These are phyloP conservation scores for Cheumatopsyche charites DNA, from an alignment of 1,140 invertebrate genomes.

Conservation along the genomic window DNA sequence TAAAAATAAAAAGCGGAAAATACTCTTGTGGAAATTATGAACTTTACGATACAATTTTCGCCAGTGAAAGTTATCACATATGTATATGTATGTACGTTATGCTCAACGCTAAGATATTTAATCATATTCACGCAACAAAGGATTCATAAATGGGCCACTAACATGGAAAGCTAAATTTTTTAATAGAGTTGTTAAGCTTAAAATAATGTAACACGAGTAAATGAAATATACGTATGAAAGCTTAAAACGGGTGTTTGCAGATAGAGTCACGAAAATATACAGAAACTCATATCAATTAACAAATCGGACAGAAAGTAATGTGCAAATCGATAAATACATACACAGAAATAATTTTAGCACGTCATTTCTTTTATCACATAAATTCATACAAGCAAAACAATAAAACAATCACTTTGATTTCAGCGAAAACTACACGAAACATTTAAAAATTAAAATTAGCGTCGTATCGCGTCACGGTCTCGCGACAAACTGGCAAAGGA, in stretches of 20 bases:
- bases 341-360: too few species aligned
- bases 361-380: background rate
- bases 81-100: background rate
- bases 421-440: background rate
- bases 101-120: background rate
- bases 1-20: too few species aligned
- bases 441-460: background rate
- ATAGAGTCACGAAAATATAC: background rate
- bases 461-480: conserved; percentile 8
- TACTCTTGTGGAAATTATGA: too few species aligned
- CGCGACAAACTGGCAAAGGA: conserved; percentile 3
- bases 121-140: background rate
- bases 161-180: conserved; percentile 8
- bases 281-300: conserved; percentile 11
- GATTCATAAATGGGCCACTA: conserved; percentile 12
- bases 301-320: conserved; percentile 10
- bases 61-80: too few species aligned
- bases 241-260: background rate
- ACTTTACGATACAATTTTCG: too few species aligned
- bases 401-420: too few species aligned
- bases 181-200: conserved; percentile 8
- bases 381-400: background rate
- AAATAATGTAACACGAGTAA: conserved; percentile 4
- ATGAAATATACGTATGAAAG: conserved; percentile 8
- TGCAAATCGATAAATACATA: background rate